A percentile compares a stretch with the other conserved stretches of the same genome.
Evolutionary conservation across 35 echinoderm and acorn worm genomes (phyloP).

Genomic region (Heliocidaris tuberculata): DNA sequence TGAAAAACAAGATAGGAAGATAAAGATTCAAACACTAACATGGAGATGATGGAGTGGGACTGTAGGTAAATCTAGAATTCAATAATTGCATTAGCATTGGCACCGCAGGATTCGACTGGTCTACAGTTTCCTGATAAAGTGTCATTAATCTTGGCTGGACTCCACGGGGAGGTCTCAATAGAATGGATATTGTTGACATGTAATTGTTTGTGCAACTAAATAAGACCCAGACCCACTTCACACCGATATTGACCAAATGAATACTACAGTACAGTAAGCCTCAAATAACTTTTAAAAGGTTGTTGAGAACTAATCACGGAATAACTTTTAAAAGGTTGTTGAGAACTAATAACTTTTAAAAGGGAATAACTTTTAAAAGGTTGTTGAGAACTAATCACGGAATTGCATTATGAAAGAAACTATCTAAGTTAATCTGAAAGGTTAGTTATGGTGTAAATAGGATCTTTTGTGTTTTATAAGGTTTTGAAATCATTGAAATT

Average conservation of each 20-base stretch:
- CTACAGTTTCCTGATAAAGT: neutral
- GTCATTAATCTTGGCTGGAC: neutral
- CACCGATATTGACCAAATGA: neutral
- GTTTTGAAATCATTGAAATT: no score
- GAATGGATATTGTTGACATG: neutral
- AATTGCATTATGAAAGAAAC: no score
- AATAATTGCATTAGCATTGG: neutral
- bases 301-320: no score
- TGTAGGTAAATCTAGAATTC: neutral
- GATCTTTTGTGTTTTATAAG: no score
- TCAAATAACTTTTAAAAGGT: no score
- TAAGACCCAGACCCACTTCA: neutral
- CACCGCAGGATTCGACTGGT: neutral
- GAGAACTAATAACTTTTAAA: no score
- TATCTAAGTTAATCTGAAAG: no score
- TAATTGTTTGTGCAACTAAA: neutral
- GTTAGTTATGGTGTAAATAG: no score
- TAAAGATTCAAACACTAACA: neutral
- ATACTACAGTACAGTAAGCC: no score
- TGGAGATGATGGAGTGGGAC: neutral
- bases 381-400: no score
- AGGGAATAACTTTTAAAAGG: no score
- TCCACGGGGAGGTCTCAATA: neutral
- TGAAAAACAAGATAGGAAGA: conserved; percentile 41
- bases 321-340: no score